Evolutionary conservation across 2,888 invertebrate species (phyloP).

Genomic region (Adineta ricciae): DNA sequence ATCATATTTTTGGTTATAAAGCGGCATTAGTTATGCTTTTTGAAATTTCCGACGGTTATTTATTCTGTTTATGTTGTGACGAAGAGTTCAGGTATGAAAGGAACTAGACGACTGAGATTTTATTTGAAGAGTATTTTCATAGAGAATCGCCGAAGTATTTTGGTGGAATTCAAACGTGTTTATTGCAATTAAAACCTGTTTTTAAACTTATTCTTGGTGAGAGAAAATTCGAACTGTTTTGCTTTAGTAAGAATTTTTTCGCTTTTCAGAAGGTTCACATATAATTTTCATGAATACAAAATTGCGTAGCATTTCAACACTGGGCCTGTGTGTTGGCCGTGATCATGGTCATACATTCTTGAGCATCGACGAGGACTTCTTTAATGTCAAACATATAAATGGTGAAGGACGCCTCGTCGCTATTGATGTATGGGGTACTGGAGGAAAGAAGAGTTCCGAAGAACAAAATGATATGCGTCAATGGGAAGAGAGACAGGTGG

Average conservation of each 20-base stretch:
- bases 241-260: background rate
- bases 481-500: background rate
- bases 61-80: constrained; percentile 19
- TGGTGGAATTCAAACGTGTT: background rate
- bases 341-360: background rate
- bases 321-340: background rate
- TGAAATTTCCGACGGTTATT: background rate
- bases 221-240: background rate
- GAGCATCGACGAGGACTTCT: background rate
- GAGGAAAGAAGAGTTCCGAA: background rate
- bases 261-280: background rate
- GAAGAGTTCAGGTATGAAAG: background rate
- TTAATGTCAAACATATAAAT: background rate
- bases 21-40: background rate
- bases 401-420: background rate
- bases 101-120: too few species aligned
- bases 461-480: constrained; percentile 14
- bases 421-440: constrained; percentile 8
- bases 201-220: background rate
- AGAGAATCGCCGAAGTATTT: constrained; percentile 16
- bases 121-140: too few species aligned
- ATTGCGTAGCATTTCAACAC: background rate
- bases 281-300: constrained; percentile 21
- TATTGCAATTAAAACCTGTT: background rate
- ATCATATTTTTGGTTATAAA: constrained; percentile 15